phyloP scores from a whole-genome alignment of 2,888 invertebrate genomes.

The Lypha dubia region DNA sequence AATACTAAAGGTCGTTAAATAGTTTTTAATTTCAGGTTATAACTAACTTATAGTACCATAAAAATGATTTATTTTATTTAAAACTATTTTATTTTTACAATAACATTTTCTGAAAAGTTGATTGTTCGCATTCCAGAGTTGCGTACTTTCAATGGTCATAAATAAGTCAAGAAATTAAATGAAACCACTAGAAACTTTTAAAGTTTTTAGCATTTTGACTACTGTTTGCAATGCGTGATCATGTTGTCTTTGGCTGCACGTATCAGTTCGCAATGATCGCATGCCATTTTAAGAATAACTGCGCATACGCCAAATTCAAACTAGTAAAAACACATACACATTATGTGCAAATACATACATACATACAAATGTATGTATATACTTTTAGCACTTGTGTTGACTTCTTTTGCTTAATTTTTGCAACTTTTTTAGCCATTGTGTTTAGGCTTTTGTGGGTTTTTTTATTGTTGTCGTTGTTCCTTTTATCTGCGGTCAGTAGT shows the following conservation, averaged over 20 bases:
- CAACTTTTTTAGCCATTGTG: constrained; percentile 41
- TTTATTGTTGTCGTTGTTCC: constrained; percentile 54
- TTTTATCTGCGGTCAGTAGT: constrained; percentile 66
- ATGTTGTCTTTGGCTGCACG: constrained; percentile 61
- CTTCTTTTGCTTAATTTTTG: constrained; percentile 17
- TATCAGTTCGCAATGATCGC: constrained; percentile 67
- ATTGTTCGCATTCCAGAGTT: constrained; percentile 42
- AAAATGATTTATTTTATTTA: too few species aligned
- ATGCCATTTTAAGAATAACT: constrained; percentile 71
- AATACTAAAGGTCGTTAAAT: too few species aligned
- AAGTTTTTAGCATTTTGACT: constrained; percentile 57
- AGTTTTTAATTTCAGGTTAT: too few species aligned
- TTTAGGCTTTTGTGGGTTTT: constrained; percentile 27
- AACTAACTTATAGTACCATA: too few species aligned
- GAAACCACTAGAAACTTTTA: constrained; percentile 32
- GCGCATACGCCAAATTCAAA: constrained; percentile 73
- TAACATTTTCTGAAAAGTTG: background rate
- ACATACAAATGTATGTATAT: too few species aligned
- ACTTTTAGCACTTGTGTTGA: background rate
- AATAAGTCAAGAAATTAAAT: constrained; percentile 39
- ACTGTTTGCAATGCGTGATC: constrained; percentile 67
- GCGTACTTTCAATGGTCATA: constrained; percentile 44
- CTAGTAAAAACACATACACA: constrained; percentile 18
- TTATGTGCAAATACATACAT: too few species aligned
- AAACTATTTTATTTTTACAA: background rate